Evolutionary conservation across 1,140 invertebrate species (phyloP), one percentile per base, ranked within the genome.

Genomic region (Cataglyphis hispanica): DNA sequence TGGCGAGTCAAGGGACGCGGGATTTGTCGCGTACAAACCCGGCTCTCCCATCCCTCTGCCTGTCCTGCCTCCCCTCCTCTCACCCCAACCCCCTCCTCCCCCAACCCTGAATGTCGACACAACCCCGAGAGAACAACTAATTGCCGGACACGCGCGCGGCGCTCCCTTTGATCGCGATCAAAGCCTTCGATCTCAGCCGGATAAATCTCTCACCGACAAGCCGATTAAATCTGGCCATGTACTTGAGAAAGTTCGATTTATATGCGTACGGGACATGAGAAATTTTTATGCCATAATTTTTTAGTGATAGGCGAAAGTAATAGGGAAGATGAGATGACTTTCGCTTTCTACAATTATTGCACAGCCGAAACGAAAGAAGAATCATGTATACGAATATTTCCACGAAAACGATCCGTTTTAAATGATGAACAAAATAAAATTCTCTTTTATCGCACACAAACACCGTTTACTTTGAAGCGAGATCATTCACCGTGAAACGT

Each of bases 1-100:
- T 85, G 84, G 66, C 84, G 63, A 85, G 84, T 81, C 84, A 81
- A 85, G 84, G 84, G 84, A 69, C 76, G 76, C 64, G 53, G 84
- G 84, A 81, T 85, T 85, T 80, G 76, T 85, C 61, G 84, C 76
- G 40, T 60, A 60, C 66, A 83, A 72, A 22, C 76, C 66, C 25
- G 13, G 43, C 60, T 25, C 60, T 25, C 11, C 25, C 25, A 25
- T 63, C 16, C 25, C 25, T 13, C 22, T 27, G 25, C 22, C 56
- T 22, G 1, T 11, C 11, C 27, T 7, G n/a, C n/a, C n/a, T 13
- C 19, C 31, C 40, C 6, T 2, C 19, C n/a, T 16, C 31, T n/a
- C 31, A 31, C 31, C 31, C 2, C 31, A 1, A 1, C 31, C 31
- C 31, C 31, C 31, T 1, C 1, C 13, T 22, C 37, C 10, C 69